Base-by-base conservation (phyloP, 2,113 vertebrate species). In the Crotalus horridus region DNA sequence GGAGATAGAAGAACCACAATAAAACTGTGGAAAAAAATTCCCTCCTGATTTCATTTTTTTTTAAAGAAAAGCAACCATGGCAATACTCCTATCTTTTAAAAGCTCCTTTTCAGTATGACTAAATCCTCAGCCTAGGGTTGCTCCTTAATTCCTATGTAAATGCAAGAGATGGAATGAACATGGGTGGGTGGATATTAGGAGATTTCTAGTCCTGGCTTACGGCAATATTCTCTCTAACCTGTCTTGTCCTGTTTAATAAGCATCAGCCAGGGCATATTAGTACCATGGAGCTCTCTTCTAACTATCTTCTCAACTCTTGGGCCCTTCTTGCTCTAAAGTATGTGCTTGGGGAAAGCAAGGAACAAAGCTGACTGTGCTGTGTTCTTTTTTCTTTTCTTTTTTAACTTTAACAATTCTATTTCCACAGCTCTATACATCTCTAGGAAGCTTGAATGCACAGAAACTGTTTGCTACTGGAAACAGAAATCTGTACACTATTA, bases 391-490 rank as follows among this genome's bases (percentile, higher is more conserved):
- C 12, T n/a, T 20, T 48, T 17, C 55, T n/a, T 12, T 87, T 59
- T 58, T 4, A 81, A 54, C 51, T 20, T 21, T 46, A 85, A 26
- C 24, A 58, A 20, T 46, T 21, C 20, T 58, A 43, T 48, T 58
- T 23, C 15, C 9, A 21, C 17, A 89, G 39, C 53, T 48, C 21
- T 56, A 24, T 88, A 23, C 5, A 5, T 92, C 53, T 56, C 3
- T 5, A n/a, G 21, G 3, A 92, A 89, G 55, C 24, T 4, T 23
- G 23, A 81, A 89, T 55, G 17, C 26, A 20, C 39, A 48, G 87
- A 24, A 39, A 43, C 2, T 61, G 51, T n/a, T 12, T 91, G 59
- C 46, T 29, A 93, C 92, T 54, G 33, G 94, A 93, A 91, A 64
- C 20, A 86, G 23, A 93, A 94, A 92, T 74, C n/a, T 55, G 59